Evolutionary conservation across 2,888 invertebrate genomes (phyloP).

Genomic region (Papilio demoleus): DNA sequence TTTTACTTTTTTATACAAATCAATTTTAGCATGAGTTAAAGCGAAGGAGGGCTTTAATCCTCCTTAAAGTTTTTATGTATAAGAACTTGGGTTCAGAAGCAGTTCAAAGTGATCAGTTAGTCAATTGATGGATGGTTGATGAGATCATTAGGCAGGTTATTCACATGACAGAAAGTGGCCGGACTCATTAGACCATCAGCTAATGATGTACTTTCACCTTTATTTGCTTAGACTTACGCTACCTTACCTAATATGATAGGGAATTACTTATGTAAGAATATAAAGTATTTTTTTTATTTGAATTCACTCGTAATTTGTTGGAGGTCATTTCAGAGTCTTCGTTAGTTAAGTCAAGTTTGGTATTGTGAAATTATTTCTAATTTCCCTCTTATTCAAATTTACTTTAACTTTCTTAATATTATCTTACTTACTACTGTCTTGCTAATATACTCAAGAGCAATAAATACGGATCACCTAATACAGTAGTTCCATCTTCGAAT

Average conservation of each 20-base stretch:
- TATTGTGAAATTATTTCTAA: not conserved
- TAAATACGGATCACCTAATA: no score
- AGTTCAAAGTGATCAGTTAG: constrained; percentile 22
- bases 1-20: no score
- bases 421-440: no score
- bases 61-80: not conserved
- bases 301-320: not conserved
- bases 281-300: not conserved
- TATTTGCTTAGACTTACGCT: not conserved
- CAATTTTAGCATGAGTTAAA: no score
- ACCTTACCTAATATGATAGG: constrained; percentile 11
- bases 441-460: no score
- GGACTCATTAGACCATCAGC: constrained; percentile 48
- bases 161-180: constrained; percentile 40
- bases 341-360: not conserved
- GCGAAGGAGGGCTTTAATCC: no score
- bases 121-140: constrained; percentile 29
- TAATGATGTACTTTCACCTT: constrained; percentile 48
- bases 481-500: no score
- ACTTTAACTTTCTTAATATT: no score
- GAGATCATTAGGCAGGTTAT: constrained; percentile 37
- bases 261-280: not conserved
- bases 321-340: not conserved
- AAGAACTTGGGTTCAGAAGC: not conserved
- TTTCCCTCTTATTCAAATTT: no score